phyloP scores from a whole-genome alignment of 2,888 invertebrate genomes.

The Oconnorella tubifera region DNA sequence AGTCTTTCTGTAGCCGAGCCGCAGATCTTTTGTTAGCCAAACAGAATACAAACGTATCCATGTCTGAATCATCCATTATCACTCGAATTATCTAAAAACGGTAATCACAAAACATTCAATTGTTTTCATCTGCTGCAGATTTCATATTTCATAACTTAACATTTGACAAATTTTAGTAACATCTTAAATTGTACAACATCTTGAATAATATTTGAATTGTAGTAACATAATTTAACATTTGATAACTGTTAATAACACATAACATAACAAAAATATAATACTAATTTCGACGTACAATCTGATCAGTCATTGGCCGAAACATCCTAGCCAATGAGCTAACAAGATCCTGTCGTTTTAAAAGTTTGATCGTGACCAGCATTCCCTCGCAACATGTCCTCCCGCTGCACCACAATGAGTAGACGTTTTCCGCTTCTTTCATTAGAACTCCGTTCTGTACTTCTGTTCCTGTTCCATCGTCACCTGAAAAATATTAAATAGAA shows the following conservation, averaged over 20 bases:
- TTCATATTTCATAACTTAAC: no score
- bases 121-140: not conserved
- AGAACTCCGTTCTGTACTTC: slow-evolving; percentile 61
- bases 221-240: no score
- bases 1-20: slow-evolving; percentile 79
- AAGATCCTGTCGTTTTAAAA: slow-evolving; percentile 90
- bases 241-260: no score
- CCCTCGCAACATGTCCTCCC: slow-evolving; percentile 93
- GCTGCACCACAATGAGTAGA: slow-evolving; percentile 92
- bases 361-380: slow-evolving; percentile 89
- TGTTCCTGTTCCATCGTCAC: slow-evolving; percentile 70
- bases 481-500: no score
- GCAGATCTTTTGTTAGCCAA: slow-evolving; percentile 86
- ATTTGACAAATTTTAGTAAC: no score
- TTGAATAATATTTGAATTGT: no score
- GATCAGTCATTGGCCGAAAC: slow-evolving; percentile 80
- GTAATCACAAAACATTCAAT: not conserved
- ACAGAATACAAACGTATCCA: slow-evolving; percentile 90
- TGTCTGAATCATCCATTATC: slow-evolving; percentile 71
- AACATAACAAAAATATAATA: no score
- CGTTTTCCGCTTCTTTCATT: slow-evolving; percentile 88
- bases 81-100: slow-evolving; percentile 68
- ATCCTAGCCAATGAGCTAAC: slow-evolving; percentile 79
- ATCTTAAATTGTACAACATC: no score
- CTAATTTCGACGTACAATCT: slow-evolving; percentile 67